Evolutionary conservation across 2,797 vertebrate species (phyloP).

Genomic region (Macrochelys suwanniensis): DNA sequence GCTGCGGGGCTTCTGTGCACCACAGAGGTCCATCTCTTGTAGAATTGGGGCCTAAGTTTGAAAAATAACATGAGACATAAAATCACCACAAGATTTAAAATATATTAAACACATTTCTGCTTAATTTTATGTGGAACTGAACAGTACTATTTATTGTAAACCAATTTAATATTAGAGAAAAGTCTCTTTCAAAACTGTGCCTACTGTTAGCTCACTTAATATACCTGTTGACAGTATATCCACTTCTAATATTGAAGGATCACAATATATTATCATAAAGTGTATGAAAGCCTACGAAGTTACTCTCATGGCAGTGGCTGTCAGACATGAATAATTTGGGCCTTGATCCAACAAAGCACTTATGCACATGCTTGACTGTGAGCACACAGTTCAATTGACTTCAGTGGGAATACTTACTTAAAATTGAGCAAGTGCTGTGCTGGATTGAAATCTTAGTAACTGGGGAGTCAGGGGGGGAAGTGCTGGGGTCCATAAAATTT

Average conservation of each 20-base stretch:
- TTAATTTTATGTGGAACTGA: background rate
- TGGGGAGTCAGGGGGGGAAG: fast-evolving
- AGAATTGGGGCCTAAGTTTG: background rate
- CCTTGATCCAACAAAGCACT: background rate
- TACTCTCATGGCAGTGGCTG: background rate
- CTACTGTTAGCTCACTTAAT: background rate
- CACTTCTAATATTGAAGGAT: background rate
- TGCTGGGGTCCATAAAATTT: background rate
- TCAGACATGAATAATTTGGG: background rate
- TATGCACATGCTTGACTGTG: background rate
- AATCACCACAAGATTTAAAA: too few species aligned
- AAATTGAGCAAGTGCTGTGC: background rate
- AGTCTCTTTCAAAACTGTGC: background rate
- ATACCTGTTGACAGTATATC: background rate
- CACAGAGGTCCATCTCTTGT: background rate
- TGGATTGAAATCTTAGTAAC: background rate
- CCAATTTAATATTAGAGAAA: background rate
- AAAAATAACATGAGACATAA: background rate
- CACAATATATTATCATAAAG: background rate
- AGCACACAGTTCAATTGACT: background rate
- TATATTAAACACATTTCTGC: background rate
- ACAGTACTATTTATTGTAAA: background rate
- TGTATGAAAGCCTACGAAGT: background rate
- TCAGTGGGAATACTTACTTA: background rate
- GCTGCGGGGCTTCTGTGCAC: background rate